phyloP scores from a whole-genome alignment of 2,113 vertebrate species.

The Plecotus auritus region DNA sequence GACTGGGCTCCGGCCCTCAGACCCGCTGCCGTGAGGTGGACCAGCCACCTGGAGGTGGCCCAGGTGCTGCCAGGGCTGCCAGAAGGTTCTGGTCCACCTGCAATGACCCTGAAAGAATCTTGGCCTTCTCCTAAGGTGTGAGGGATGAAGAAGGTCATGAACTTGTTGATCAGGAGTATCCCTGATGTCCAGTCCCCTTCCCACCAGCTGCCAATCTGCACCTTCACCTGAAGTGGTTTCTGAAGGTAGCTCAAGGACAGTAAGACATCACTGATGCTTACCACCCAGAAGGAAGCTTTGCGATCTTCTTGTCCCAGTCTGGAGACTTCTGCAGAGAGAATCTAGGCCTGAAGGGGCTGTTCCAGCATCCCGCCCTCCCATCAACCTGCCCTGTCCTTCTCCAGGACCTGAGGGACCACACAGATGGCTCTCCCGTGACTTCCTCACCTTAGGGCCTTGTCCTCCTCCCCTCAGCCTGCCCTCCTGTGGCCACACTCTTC shows the following conservation, averaged over 20 bases:
- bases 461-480: neutral
- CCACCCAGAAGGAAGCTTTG: neutral
- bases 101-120: neutral
- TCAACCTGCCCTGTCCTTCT: neutral
- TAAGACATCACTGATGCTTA: too few species aligned
- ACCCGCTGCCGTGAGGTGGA: rapidly evolving
- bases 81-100: neutral
- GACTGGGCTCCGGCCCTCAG: neutral
- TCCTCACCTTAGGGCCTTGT: neutral
- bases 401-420: neutral
- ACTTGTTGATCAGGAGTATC: rapidly evolving
- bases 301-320: rapidly evolving
- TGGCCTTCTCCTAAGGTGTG: neutral
- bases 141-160: neutral
- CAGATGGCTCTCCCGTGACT: neutral
- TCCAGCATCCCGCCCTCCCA: neutral
- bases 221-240: rapidly evolving
- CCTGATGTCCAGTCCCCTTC: rapidly evolving
- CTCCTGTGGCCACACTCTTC: neutral
- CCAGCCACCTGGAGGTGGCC: neutral
- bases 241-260: neutral
- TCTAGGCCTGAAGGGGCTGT: too few species aligned
- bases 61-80: rapidly evolving
- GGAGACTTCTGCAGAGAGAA: too few species aligned
- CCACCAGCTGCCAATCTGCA: rapidly evolving